phyloP scores from a whole-genome alignment of 2,113 vertebrate genomes.

The Eurystomus gularis region DNA sequence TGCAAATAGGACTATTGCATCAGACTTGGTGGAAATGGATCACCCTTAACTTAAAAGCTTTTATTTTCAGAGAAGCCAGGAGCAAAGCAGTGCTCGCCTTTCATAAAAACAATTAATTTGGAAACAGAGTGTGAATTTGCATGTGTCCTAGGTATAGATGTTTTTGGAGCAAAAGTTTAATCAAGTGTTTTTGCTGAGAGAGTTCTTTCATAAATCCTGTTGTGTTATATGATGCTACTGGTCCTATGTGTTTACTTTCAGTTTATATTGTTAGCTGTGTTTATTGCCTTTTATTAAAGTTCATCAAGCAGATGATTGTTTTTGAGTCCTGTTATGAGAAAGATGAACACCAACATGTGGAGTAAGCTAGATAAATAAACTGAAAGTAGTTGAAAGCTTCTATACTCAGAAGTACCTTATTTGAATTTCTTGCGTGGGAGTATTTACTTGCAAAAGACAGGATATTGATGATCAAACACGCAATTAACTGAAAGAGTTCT shows the following conservation, averaged over 20 bases:
- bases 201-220: neutral
- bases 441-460: slow-evolving; percentile 47
- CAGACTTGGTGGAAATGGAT: neutral
- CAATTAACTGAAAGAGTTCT: neutral
- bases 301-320: neutral
- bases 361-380: slow-evolving; percentile 36
- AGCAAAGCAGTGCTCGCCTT: neutral
- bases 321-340: slow-evolving; percentile 12
- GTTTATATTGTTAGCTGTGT: neutral
- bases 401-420: neutral
- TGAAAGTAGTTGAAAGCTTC: slow-evolving; percentile 17
- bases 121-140: neutral
- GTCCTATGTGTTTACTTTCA: slow-evolving; percentile 15
- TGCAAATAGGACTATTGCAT: neutral
- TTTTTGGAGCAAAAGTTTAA: neutral
- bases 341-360: neutral
- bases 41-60: neutral
- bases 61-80: neutral
- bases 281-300: slow-evolving; percentile 13
- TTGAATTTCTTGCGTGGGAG: slow-evolving; percentile 16
- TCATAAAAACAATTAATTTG: neutral
- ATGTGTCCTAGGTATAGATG: neutral
- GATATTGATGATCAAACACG: slow-evolving; percentile 38
- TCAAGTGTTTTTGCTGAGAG: neutral
- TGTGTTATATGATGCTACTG: neutral